phyloP scores from a whole-genome alignment of 2,113 vertebrate species.

The Grammomys surdaster region DNA sequence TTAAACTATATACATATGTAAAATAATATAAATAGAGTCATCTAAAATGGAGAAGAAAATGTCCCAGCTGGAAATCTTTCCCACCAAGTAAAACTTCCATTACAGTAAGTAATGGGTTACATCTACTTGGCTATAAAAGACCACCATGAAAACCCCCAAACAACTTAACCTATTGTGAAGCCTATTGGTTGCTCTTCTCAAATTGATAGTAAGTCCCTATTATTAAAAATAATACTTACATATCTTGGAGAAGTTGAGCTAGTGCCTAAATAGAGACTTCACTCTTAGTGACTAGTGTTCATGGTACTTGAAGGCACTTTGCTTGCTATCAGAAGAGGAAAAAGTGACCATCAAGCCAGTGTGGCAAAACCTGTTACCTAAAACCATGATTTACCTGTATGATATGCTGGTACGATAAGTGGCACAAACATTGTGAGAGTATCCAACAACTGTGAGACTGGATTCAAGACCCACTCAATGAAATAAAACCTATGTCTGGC shows the following conservation, averaged over 20 bases:
- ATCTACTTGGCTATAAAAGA: background rate
- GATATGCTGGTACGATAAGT: background rate
- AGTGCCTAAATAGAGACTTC: background rate
- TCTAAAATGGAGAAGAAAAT: background rate
- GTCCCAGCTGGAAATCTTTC: background rate
- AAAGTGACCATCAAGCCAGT: background rate
- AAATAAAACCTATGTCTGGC: background rate
- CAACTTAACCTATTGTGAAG: background rate
- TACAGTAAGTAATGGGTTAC: background rate
- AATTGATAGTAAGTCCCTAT: background rate
- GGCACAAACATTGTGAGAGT: background rate
- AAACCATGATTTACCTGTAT: too few relatives aligned
- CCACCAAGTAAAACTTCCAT: background rate
- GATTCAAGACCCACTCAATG: background rate
- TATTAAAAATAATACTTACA: background rate
- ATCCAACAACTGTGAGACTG: background rate
- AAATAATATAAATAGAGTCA: background rate
- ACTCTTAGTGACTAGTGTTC: background rate
- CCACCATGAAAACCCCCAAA: background rate
- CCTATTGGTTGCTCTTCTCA: background rate
- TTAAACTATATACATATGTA: background rate
- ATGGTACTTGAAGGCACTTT: background rate
- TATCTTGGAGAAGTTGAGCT: background rate
- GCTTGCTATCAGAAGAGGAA: background rate
- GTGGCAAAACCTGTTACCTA: background rate